A percentile compares a stretch with the other conserved stretches of the same genome.
Evolutionary conservation across 2,888 invertebrate genomes (phyloP).

Genomic region (Pollenia griseotomentosa): DNA sequence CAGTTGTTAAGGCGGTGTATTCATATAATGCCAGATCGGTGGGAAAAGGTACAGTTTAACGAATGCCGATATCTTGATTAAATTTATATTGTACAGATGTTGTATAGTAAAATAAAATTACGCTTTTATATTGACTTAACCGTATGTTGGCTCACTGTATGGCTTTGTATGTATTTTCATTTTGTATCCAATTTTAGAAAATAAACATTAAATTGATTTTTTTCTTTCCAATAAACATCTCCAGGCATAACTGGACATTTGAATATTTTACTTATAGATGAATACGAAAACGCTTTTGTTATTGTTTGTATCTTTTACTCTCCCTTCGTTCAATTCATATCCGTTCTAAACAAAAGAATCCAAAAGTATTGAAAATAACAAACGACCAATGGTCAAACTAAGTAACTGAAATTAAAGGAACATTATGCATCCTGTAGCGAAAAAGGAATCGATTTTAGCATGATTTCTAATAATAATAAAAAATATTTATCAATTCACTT

Average conservation of each 20-base stretch:
- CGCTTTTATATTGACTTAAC: too few relatives aligned
- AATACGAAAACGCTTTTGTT: neutral
- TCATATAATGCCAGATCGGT: too few relatives aligned
- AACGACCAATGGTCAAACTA: conserved; percentile 68
- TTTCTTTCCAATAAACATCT: conserved; percentile 43
- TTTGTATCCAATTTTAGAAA: conserved; percentile 20
- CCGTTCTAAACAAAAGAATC: conserved; percentile 60
- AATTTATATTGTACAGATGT: too few relatives aligned
- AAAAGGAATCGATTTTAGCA: conserved; percentile 64
- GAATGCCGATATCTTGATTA: too few relatives aligned
- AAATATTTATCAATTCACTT: conserved; percentile 50
- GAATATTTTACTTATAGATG: conserved; percentile 8
- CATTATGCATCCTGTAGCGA: conserved; percentile 71
- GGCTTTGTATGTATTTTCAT: neutral
- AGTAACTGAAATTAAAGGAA: conserved; percentile 60
- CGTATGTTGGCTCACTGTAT: neutral
- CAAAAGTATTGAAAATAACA: conserved; percentile 34
- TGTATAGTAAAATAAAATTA: too few relatives aligned
- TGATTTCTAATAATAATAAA: conserved; percentile 60
- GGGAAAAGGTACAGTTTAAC: too few relatives aligned
- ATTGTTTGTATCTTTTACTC: conserved; percentile 23
- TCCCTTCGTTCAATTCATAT: conserved; percentile 44
- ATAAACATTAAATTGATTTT: conserved; percentile 39
- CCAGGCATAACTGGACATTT: conserved; percentile 48
- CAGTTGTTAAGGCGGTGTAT: too few relatives aligned